Percentiles rank a stretch among this genome's conserved stretches.
Evolutionary conservation across 2,797 vertebrate species (phyloP).

Genomic region (Remorina albescens): DNA sequence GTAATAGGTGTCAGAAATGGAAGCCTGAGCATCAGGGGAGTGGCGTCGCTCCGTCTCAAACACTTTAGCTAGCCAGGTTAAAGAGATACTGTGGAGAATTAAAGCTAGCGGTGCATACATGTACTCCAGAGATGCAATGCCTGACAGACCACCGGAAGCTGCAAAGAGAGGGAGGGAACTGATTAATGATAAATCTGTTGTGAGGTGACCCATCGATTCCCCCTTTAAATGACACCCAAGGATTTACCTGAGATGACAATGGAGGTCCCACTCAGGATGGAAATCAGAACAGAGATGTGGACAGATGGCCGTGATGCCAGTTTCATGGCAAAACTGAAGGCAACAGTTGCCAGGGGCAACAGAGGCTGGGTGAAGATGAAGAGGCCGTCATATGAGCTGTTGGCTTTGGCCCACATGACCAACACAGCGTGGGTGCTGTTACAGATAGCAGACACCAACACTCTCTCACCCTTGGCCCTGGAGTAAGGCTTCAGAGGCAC

Average conservation of each 20-base stretch:
- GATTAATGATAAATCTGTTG: not conserved
- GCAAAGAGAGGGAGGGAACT: conserved; percentile 15
- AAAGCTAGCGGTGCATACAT: conserved; percentile 82
- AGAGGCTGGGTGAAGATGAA: conserved; percentile 69
- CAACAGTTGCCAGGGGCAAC: conserved; percentile 75
- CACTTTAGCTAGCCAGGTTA: conserved; percentile 81
- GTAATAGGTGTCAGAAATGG: conserved; percentile 83
- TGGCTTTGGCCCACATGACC: conserved; percentile 76
- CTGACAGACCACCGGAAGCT: conserved; percentile 68
- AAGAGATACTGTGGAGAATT: conserved; percentile 79
- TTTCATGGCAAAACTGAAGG: conserved; percentile 73
- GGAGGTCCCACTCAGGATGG: conserved; percentile 69
- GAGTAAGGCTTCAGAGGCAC: conserved; percentile 76
- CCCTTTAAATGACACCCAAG: not conserved
- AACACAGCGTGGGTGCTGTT: conserved; percentile 76
- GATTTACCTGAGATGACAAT: conserved; percentile 77
- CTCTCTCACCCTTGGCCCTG: conserved; percentile 73
- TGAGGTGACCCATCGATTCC: not conserved
- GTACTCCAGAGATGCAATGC: conserved; percentile 74
- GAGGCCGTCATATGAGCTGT: conserved; percentile 65
- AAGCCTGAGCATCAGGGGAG: conserved; percentile 32
- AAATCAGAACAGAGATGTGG: conserved; percentile 63
- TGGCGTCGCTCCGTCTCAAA: conserved; percentile 54
- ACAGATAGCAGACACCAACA: conserved; percentile 84
- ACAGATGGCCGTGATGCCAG: conserved; percentile 58